Evolutionary conservation across 2,113 vertebrate species (phyloP).

Genomic region (Pelobates fuscus): DNA sequence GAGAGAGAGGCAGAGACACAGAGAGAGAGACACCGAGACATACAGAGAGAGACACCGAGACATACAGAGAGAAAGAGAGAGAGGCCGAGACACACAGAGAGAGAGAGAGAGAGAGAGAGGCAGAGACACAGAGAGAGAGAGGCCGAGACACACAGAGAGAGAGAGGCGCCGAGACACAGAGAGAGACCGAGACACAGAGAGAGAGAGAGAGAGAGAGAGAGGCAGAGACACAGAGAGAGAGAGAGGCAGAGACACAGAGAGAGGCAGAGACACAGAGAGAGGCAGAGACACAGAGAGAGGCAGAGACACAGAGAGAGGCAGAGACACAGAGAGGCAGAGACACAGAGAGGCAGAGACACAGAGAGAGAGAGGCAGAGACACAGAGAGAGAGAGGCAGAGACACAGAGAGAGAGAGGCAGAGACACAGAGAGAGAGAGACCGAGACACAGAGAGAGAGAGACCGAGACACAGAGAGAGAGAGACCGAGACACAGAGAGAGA

Average conservation of each 20-base stretch:
- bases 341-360: neutral
- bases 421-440: neutral
- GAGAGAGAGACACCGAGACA: neutral
- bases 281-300: neutral
- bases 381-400: neutral
- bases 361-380: neutral
- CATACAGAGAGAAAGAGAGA: neutral
- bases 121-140: no score
- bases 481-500: neutral
- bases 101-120: no score
- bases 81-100: neutral
- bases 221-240: neutral
- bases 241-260: neutral
- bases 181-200: neutral
- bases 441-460: neutral
- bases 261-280: neutral
- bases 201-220: neutral
- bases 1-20: neutral
- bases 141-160: neutral
- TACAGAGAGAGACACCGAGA: neutral
- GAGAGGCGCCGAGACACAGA: neutral
- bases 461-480: conserved; percentile 3
- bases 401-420: neutral
- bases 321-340: neutral
- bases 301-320: neutral